These are phyloP conservation scores for Dasysyrphus tricinctus DNA, from an alignment of 2,888 invertebrate species.

Conservation along the genomic window DNA sequence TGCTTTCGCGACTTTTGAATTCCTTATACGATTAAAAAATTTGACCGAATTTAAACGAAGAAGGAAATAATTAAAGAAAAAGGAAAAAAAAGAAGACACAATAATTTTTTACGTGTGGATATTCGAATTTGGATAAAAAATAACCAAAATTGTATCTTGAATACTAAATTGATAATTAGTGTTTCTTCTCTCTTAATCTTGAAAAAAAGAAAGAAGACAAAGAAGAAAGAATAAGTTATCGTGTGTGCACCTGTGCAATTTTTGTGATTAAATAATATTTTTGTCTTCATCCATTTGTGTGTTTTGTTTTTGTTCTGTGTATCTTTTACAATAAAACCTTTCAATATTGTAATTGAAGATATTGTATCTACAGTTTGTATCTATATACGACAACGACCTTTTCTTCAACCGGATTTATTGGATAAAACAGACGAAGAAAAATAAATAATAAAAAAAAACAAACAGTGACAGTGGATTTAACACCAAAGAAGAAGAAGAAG, in stretches of 20 bases:
- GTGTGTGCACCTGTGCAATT: conserved; percentile 39
- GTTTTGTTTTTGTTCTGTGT: conserved; percentile 1
- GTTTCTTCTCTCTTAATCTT: conserved; percentile 1
- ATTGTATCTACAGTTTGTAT: conserved; percentile 18
- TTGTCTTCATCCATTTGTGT: neutral
- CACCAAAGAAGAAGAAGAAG: conserved; percentile 33
- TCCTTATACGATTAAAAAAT: conserved; percentile 47
- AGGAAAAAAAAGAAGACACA: conserved; percentile 19
- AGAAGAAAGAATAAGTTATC: conserved; percentile 1
- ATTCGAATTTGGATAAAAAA: conserved; percentile 24
- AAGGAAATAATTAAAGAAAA: conserved; percentile 14
- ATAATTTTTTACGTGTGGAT: conserved; percentile 39
- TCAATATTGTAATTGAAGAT: conserved; percentile 34
- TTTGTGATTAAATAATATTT: conserved; percentile 37
- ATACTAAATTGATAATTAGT: conserved; percentile 43
- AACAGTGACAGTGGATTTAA: conserved; percentile 66
- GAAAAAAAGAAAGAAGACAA: neutral
- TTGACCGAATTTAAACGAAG: conserved; percentile 66
- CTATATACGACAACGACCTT: conserved; percentile 62
- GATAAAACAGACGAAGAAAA: conserved; percentile 65
- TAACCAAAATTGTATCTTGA: conserved; percentile 36
- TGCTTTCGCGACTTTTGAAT: conserved; percentile 55
- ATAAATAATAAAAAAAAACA: conserved; percentile 14
- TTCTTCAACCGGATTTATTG: conserved; percentile 70
- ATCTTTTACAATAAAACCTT: conserved; percentile 25